Percentiles rank a stretch among this genome's conserved stretches.
These are phyloP conservation scores for Caretta caretta DNA, from an alignment of 2,113 vertebrate species.

Conservation along the genomic window DNA sequence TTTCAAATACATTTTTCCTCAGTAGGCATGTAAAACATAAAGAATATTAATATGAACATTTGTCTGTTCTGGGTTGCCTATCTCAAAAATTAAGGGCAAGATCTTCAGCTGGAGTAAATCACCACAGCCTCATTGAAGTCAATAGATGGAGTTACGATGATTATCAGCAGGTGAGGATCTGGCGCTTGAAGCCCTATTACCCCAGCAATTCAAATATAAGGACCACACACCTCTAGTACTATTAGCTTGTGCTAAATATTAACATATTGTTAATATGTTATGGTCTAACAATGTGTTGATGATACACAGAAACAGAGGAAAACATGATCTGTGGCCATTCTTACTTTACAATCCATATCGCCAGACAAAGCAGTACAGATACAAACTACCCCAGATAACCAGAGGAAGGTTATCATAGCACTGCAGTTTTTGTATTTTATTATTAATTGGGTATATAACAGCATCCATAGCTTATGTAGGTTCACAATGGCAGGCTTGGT, in stretches of 20 bases:
- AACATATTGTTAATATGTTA: background rate
- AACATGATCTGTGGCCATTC: background rate
- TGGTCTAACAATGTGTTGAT: background rate
- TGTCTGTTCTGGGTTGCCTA: background rate
- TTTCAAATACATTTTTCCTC: background rate
- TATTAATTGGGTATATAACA: background rate
- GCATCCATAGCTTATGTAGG: background rate
- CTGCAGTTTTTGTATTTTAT: background rate
- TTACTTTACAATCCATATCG: background rate
- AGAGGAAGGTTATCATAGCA: background rate
- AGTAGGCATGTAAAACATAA: background rate
- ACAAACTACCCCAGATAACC: background rate
- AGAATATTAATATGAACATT: conserved; percentile 13
- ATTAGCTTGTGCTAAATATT: background rate
- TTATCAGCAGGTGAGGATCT: background rate
- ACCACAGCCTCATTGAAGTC: background rate
- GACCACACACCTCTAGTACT: accelerated
- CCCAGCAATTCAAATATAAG: background rate
- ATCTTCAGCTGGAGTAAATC: background rate
- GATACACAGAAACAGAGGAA: background rate
- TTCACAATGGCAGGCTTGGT: background rate
- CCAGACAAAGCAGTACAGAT: background rate
- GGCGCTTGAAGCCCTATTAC: background rate
- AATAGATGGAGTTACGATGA: background rate
- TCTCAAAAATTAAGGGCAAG: conserved; percentile 9